A percentile compares a stretch with the other conserved stretches of the same genome.
Conservation (phyloP, 2,113 vertebrate genomes). For the Nibea coibor region DNA sequence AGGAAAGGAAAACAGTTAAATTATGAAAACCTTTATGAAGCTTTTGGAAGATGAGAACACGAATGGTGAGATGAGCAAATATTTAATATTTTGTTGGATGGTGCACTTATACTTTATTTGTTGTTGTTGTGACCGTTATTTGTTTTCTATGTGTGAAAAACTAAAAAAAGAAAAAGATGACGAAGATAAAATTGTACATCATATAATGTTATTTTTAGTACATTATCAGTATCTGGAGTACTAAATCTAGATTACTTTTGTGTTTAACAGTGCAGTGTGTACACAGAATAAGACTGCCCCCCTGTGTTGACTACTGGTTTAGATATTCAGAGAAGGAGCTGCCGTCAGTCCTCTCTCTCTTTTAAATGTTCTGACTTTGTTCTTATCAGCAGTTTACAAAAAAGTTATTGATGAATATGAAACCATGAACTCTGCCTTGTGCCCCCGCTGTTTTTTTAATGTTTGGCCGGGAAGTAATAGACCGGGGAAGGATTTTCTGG, state of each 20-base stretch:
- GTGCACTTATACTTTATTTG: too few species aligned
- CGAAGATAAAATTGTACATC: too few species aligned
- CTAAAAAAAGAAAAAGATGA: too few species aligned
- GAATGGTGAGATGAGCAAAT: too few species aligned
- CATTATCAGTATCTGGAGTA: not conserved
- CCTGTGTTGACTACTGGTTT: slow-evolving; percentile 41
- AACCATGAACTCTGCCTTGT: not conserved
- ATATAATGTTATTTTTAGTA: too few species aligned
- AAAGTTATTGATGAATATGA: not conserved
- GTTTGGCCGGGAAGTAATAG: not conserved
- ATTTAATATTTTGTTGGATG: too few species aligned
- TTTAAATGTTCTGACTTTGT: not conserved
- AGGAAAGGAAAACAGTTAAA: too few species aligned
- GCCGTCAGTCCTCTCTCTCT: not conserved
- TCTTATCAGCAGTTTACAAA: not conserved
- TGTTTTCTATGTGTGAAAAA: too few species aligned
- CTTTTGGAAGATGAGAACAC: too few species aligned
- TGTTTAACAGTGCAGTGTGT: not conserved
- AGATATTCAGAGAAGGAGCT: not conserved
- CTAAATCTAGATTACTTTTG: not conserved
- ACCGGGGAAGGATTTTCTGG: not conserved
- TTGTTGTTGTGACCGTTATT: too few species aligned
- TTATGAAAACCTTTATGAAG: too few species aligned
- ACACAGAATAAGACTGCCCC: slow-evolving; percentile 49
- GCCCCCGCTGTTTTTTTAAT: not conserved